Evolutionary conservation across 2,797 vertebrate species (phyloP).

Genomic region (Melanotaenia maccullochi): DNA sequence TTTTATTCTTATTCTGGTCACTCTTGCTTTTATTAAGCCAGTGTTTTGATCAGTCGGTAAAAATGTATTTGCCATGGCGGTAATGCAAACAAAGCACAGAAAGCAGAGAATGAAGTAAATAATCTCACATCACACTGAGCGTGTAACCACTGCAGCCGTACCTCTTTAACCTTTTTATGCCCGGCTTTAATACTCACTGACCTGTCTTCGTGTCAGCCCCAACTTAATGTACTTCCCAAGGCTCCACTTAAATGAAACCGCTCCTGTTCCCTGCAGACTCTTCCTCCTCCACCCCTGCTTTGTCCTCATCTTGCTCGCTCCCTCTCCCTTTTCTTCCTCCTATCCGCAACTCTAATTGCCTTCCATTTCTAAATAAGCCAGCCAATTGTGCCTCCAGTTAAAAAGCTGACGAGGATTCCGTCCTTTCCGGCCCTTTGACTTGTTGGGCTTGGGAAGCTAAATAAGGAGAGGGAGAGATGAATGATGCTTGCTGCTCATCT

Average conservation of each 20-base stretch:
- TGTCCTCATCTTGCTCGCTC: conserved; percentile 37
- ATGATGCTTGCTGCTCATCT: conserved; percentile 29
- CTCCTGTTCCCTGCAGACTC: conserved; percentile 56
- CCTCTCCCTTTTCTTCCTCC: conserved; percentile 44
- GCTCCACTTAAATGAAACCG: conserved; percentile 68
- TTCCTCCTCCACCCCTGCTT: conserved; percentile 24
- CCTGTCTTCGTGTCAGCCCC: conserved; percentile 70
- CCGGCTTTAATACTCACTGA: conserved; percentile 55
- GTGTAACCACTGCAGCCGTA: conserved; percentile 42
- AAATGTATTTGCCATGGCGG: not conserved
- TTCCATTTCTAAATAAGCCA: conserved; percentile 69
- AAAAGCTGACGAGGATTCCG: conserved; percentile 60
- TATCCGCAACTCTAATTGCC: conserved; percentile 69
- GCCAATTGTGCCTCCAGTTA: conserved; percentile 64
- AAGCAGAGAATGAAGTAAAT: conserved; percentile 32
- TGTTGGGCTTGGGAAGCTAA: conserved; percentile 42
- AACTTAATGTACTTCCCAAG: conserved; percentile 69
- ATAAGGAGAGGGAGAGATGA: conserved; percentile 45
- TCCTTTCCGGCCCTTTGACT: conserved; percentile 39
- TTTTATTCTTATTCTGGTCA: no score
- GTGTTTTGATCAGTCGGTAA: not conserved
- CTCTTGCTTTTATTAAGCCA: no score
- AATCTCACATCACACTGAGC: conserved; percentile 40
- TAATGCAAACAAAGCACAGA: conserved; percentile 14
- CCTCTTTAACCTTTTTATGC: conserved; percentile 53